Conservation (phyloP, 2,113 vertebrate species). For the Otocyon megalotis region DNA sequence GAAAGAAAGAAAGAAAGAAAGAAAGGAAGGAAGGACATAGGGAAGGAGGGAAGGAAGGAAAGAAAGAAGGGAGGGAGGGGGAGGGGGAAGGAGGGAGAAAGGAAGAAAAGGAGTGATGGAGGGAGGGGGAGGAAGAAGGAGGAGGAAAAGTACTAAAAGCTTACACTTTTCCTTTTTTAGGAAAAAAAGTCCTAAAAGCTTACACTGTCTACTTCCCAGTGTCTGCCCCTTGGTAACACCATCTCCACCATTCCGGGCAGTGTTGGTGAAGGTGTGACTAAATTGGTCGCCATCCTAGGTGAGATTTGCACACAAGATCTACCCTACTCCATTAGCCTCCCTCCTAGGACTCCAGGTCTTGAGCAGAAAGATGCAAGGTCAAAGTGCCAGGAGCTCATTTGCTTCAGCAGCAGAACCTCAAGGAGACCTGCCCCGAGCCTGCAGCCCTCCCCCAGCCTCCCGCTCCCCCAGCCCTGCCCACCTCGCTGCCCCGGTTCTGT, state of each 20-base stretch:
- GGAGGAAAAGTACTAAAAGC: no score
- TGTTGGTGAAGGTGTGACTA: not conserved
- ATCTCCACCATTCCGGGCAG: no score
- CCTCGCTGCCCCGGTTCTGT: not conserved
- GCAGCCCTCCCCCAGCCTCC: accelerated
- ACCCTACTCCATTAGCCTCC: not conserved
- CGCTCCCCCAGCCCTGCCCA: not conserved
- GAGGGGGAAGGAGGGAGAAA: not conserved
- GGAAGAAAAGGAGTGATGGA: not conserved
- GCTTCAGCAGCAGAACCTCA: no score
- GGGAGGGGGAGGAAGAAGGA: no score
- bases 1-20: not conserved
- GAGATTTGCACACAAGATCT: not conserved
- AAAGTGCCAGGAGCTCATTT: not conserved
- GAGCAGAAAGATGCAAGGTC: not conserved
- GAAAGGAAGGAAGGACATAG: no score
- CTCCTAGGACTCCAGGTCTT: not conserved
- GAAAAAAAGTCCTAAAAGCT: not conserved
- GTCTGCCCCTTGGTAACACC: not conserved
- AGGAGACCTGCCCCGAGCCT: not conserved
- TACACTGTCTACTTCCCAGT: no score
- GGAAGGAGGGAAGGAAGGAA: accelerated
- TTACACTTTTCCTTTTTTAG: no score
- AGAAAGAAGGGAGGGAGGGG: not conserved
- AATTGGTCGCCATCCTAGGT: not conserved